A percentile compares a stretch with the other conserved stretches of the same genome.
Evolutionary conservation across 2,797 vertebrate species (phyloP).

Genomic region (Botia kubotai): DNA sequence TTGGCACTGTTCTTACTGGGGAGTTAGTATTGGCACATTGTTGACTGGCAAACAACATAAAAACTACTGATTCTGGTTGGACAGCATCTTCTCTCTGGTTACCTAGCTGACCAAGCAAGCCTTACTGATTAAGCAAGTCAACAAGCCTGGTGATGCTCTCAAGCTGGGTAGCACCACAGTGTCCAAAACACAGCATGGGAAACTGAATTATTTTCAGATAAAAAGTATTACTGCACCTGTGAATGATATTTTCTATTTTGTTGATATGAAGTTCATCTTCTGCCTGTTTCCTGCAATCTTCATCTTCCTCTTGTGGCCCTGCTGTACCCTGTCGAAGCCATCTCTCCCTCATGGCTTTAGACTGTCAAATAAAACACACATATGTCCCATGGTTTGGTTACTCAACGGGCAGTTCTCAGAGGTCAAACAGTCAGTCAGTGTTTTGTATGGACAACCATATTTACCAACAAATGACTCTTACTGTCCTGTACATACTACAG

Average conservation of each 20-base stretch:
- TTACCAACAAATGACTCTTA: too few relatives aligned
- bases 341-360: constrained; percentile 94
- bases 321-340: constrained; percentile 94
- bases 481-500: too few relatives aligned
- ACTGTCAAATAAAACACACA: constrained; percentile 74
- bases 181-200: not conserved
- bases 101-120: not conserved
- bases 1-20: too few relatives aligned
- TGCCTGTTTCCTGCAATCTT: constrained; percentile 86
- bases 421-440: too few relatives aligned
- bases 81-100: not conserved
- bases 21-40: too few relatives aligned
- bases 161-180: not conserved
- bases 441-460: too few relatives aligned
- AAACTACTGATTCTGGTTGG: not conserved
- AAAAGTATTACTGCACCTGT: constrained; percentile 79
- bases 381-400: not conserved
- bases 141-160: not conserved
- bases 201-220: not conserved
- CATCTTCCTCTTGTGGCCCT: constrained; percentile 85
- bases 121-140: not conserved
- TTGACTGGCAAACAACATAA: not conserved
- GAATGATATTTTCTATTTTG: constrained; percentile 88
- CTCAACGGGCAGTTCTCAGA: too few relatives aligned
- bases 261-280: constrained; percentile 91